Evolutionary conservation across 2,113 vertebrate species (phyloP).

Genomic region (Turdus rufiventris): DNA sequence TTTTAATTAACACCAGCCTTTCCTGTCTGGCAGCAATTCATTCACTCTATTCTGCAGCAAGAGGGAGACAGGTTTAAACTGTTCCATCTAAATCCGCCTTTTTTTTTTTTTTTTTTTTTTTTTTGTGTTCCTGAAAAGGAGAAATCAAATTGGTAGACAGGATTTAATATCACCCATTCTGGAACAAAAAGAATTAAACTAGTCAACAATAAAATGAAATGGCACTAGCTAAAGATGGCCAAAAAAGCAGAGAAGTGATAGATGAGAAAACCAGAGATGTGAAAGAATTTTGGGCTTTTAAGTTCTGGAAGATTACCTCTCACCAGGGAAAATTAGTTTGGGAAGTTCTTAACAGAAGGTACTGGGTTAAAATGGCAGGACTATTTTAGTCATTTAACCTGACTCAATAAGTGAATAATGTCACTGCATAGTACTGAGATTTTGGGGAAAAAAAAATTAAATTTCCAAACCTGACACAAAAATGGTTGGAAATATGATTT

Average conservation of each 20-base stretch:
- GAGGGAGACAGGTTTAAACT: not conserved
- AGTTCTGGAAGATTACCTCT: not conserved
- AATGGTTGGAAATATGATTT: not conserved
- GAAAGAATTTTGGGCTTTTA: not conserved
- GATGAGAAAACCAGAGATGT: not conserved
- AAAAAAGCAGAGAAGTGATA: not conserved
- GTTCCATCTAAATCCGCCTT: not conserved
- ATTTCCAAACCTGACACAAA: not conserved
- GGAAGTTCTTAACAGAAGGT: not conserved
- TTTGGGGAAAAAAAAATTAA: not conserved
- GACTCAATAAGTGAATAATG: not conserved
- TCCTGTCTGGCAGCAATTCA: not conserved
- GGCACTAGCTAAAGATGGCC: not conserved
- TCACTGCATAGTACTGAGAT: not conserved
- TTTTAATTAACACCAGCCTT: not conserved
- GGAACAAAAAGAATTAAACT: not conserved
- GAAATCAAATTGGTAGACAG: not conserved
- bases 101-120: too few species aligned
- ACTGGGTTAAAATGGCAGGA: not conserved
- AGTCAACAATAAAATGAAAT: not conserved
- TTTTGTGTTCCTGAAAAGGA: not conserved
- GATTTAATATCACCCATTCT: not conserved
- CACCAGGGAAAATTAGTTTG: not conserved
- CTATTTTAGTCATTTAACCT: not conserved
- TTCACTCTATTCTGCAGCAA: not conserved